Conservation (phyloP, 2,113 vertebrate species). For the Pyxicephalus adspersus region DNA sequence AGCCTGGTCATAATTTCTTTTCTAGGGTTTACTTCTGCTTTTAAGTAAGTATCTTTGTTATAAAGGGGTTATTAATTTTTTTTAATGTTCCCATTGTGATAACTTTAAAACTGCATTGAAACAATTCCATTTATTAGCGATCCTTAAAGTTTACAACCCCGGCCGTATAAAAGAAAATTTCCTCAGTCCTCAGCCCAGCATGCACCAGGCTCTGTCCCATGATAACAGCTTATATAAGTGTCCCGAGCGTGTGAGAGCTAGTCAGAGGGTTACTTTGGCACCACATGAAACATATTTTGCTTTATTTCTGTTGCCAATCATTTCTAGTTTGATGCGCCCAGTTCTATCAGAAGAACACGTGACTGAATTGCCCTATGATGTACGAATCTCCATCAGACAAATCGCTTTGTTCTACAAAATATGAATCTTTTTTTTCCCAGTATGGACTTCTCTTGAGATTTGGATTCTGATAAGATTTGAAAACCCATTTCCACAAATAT, state of each 20-base stretch:
- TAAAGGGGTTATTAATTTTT: too few relatives aligned
- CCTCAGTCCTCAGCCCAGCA: too few relatives aligned
- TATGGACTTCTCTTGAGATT: not conserved
- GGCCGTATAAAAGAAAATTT: too few relatives aligned
- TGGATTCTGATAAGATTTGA: conserved; percentile 24
- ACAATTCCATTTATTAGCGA: too few relatives aligned
- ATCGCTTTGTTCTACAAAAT: not conserved
- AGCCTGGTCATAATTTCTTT: too few relatives aligned
- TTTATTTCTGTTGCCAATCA: not conserved
- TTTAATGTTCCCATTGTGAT: too few relatives aligned
- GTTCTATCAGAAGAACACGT: too few relatives aligned
- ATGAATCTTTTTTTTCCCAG: not conserved
- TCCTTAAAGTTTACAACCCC: too few relatives aligned
- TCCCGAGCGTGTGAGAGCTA: not conserved
- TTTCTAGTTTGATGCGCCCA: not conserved
- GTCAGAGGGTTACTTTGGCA: conserved; percentile 1
- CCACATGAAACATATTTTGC: not conserved
- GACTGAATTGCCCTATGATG: not conserved
- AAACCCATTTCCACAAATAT: not conserved
- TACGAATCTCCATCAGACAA: not conserved
- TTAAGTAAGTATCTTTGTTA: too few relatives aligned
- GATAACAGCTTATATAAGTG: not conserved
- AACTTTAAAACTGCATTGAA: too few relatives aligned
- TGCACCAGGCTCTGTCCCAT: not conserved
- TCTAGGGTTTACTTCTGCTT: too few relatives aligned